These are phyloP conservation scores for Acanthopleura granulata DNA, from an alignment of 2,888 invertebrate species.

Conservation along the genomic window DNA sequence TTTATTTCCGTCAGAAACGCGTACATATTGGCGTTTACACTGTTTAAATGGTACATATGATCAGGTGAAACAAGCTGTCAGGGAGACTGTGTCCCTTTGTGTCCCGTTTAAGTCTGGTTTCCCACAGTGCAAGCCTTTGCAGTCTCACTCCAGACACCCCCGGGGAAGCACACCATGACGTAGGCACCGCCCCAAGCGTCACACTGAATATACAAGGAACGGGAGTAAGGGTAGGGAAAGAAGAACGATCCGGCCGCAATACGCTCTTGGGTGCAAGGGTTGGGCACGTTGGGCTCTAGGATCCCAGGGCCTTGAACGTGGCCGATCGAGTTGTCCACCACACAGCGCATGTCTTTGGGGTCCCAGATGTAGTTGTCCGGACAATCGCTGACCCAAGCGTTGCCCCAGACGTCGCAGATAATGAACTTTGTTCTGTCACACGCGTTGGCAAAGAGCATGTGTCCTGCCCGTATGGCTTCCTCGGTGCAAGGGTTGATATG, in stretches of 20 bases:
- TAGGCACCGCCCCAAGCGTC: not conserved
- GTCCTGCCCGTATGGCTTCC: not conserved
- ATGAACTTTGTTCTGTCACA: not conserved
- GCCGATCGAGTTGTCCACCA: not conserved
- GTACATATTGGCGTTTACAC: too few species aligned
- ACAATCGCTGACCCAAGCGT: not conserved
- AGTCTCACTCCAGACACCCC: not conserved
- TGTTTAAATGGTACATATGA: too few species aligned
- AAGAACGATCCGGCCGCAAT: not conserved
- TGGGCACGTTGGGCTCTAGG: not conserved
- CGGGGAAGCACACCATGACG: not conserved
- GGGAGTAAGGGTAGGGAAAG: not conserved
- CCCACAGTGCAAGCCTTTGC: not conserved
- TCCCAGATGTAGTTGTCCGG: not conserved
- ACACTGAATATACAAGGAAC: not conserved
- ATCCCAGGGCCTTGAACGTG: not conserved
- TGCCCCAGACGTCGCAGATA: not conserved
- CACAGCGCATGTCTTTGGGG: not conserved
- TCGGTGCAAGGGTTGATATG: not conserved
- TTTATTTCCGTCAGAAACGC: too few species aligned
- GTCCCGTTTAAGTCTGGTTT: not conserved
- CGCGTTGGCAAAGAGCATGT: not conserved
- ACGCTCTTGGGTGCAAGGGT: not conserved
- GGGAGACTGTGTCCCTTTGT: too few species aligned
- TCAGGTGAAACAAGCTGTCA: too few species aligned